Base-by-base conservation (phyloP, 2,797 vertebrate genomes). In the Poeciliopsis turneri region DNA sequence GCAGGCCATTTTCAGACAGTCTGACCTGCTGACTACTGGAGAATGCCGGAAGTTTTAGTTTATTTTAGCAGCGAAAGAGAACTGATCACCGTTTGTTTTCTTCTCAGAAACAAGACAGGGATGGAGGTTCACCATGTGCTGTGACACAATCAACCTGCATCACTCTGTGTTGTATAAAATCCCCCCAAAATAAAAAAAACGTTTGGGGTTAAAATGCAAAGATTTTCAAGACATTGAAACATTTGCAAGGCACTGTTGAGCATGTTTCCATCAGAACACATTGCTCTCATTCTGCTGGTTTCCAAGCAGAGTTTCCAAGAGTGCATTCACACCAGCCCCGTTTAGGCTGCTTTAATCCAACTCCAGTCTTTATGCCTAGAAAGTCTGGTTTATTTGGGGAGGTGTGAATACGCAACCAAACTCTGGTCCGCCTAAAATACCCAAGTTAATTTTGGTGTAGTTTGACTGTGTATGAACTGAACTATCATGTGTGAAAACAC, bases 1-100 rank as follows among this genome's bases (percentile, higher is more conserved):
- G 77, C 73, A 66, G 92, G 85, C 8, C 23, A 30, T 53, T 25
- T 53, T 53, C 51, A 53, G 57, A 61, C 30, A 15, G 15, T 20
- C 2, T 7, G 33, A 36, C 10, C 61, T 36, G 15, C 16, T 66
- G 61, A 66, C 61, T 11, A 10, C 13, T 33, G 59, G 59, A 61
- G 7, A 61, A 61, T 33, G 6, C 59, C 33, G 7, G 1, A 25
- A 59, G 28, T 30, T 57, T 33, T 61, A 7, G 15, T 61, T 64
- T 33, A 30, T 4, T 36, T 33, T 9, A 64, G 61, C 30, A 64
- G 59, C 59, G 30, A 61, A 15, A 16, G 57, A 61, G 28, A 61
- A n/a, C 36, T 23, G 9, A 20, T 66, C 8, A 64, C 7, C 13
- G 3, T 5, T 11, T 20, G 11, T 20, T 39, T 39, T 36, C 39